These are phyloP conservation scores for Apodemus sylvaticus DNA, from an alignment of 2,113 vertebrate genomes.

Conservation along the genomic window DNA sequence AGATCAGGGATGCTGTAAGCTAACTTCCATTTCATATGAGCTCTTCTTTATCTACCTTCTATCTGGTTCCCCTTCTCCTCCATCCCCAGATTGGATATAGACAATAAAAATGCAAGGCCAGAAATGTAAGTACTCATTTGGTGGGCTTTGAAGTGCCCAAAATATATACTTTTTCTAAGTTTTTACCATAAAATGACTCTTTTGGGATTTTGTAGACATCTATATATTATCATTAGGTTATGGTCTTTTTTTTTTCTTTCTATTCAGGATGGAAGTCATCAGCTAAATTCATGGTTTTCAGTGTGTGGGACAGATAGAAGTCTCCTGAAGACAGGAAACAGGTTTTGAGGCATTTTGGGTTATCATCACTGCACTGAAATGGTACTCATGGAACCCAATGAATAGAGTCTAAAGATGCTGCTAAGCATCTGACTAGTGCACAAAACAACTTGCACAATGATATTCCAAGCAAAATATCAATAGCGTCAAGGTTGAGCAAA, in stretches of 20 bases:
- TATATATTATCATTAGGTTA: neutral
- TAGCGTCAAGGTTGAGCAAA: neutral
- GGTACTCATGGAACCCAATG: neutral
- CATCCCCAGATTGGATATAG: neutral
- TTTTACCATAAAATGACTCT: neutral
- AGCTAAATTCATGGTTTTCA: neutral
- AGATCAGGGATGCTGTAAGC: neutral
- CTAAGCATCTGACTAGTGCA: neutral
- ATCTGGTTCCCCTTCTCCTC: neutral
- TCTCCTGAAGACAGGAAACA: neutral
- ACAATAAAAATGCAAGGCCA: neutral
- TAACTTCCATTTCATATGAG: neutral
- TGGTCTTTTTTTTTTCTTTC: slow-evolving; percentile 15
- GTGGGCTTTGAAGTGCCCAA: slow-evolving; percentile 39
- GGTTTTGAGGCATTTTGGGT: neutral
- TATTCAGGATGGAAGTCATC: slow-evolving; percentile 22
- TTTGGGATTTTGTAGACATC: slow-evolving; percentile 22
- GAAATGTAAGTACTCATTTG: neutral
- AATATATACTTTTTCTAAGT: slow-evolving; percentile 5
- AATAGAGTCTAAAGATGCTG: neutral
- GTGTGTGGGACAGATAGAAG: neutral
- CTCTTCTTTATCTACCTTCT: neutral
- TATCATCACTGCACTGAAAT: neutral
- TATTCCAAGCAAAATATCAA: neutral
- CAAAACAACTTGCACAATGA: neutral